Evolutionary conservation across 64 coral and sea anemone species (phyloP).

Genomic region (Exaiptasia diaphana): DNA sequence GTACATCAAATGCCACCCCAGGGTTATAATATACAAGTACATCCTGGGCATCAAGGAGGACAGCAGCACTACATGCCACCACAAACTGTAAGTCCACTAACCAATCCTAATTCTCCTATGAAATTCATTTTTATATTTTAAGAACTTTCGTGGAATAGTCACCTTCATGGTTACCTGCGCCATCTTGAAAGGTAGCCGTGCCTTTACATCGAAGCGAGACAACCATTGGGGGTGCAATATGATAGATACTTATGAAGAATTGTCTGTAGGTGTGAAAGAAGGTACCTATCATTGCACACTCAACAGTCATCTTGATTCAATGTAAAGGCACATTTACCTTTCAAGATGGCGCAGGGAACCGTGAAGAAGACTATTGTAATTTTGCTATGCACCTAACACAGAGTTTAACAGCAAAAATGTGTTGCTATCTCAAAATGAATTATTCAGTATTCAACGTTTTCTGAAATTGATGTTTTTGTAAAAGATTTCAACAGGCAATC

Average conservation of each 20-base stretch:
- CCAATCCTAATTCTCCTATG: not conserved
- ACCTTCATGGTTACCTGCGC: too few relatives aligned
- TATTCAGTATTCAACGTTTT: not conserved
- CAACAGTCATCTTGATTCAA: too few relatives aligned
- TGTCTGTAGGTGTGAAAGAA: too few relatives aligned
- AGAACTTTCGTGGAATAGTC: too few relatives aligned
- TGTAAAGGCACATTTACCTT: too few relatives aligned
- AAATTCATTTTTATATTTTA: not conserved
- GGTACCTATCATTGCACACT: too few relatives aligned
- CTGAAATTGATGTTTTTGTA: not conserved
- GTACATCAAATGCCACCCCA: conserved; percentile 3
- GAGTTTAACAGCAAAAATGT: too few relatives aligned
- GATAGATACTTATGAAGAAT: too few relatives aligned
- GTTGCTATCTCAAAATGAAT: not conserved
- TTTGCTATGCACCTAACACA: too few relatives aligned
- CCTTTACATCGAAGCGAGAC: not conserved
- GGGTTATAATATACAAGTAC: not conserved
- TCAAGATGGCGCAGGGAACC: too few relatives aligned
- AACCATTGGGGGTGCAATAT: too few relatives aligned
- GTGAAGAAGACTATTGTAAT: too few relatives aligned
- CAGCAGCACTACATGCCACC: not conserved
- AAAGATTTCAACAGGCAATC: not conserved
- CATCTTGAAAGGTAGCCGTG: not conserved
- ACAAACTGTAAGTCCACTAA: not conserved
- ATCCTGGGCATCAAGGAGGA: not conserved